phyloP scores from a whole-genome alignment of 1,140 invertebrate genomes.

The Nasonia longicornis region DNA sequence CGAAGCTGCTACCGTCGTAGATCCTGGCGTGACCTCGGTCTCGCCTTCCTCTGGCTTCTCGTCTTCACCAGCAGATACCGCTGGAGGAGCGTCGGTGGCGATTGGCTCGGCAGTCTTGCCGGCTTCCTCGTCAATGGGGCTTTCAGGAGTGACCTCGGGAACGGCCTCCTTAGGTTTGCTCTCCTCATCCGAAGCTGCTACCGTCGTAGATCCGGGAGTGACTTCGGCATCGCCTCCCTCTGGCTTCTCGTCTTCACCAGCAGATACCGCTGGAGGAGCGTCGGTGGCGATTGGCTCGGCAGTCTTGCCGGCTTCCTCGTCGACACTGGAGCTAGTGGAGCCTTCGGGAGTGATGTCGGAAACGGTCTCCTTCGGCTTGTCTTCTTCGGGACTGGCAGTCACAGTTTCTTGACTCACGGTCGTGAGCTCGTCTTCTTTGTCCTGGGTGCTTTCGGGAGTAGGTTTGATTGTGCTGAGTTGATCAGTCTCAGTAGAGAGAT shows the following conservation, averaged over 20 bases:
- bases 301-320: conserved; percentile 29
- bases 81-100: not conserved
- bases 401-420: not conserved
- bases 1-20: not conserved
- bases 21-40: not conserved
- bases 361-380: not conserved
- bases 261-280: not conserved
- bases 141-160: not conserved
- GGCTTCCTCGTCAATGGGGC: conserved; percentile 32
- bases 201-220: not conserved
- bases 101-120: not conserved
- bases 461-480: not conserved
- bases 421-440: not conserved
- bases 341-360: not conserved
- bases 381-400: conserved; percentile 36
- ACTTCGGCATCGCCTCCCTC: not conserved
- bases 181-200: not conserved
- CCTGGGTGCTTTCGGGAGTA: not conserved
- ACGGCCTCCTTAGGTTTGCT: not conserved
- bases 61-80: conserved; percentile 22
- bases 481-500: conserved; percentile 58
- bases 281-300: conserved; percentile 4
- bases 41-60: conserved; percentile 4
- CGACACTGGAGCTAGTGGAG: not conserved
- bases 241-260: conserved; percentile 28